Percentiles rank a stretch among this genome's conserved stretches.
These are phyloP conservation scores for Prunella himalayana DNA, from an alignment of 2,113 vertebrate genomes.

Conservation along the genomic window DNA sequence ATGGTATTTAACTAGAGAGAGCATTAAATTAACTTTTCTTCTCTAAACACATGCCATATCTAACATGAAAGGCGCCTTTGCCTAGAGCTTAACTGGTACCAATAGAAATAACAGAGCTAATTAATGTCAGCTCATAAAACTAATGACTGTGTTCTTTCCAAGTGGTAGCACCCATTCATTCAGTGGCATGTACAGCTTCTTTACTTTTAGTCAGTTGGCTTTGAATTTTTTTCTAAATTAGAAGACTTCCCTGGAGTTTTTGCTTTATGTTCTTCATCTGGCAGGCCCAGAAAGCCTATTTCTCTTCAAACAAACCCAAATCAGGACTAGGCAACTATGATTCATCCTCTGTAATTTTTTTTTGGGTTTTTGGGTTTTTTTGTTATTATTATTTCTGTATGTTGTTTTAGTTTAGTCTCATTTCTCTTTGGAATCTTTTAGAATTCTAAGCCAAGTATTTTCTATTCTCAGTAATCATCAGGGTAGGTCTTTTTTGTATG, in stretches of 20 bases:
- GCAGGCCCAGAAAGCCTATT: not conserved
- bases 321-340: not conserved
- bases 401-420: not conserved
- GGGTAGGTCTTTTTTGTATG: not conserved
- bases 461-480: not conserved
- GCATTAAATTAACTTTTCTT: conserved; percentile 4
- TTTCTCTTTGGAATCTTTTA: not conserved
- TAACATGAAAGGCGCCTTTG: conserved; percentile 20
- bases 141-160: conserved; percentile 4
- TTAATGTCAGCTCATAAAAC: conserved; percentile 31
- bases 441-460: not conserved
- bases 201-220: not conserved
- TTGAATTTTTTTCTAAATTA: not conserved
- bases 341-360: not conserved
- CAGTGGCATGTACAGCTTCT: not conserved
- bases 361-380: too few relatives aligned
- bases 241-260: not conserved
- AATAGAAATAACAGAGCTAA: not conserved
- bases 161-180: not conserved
- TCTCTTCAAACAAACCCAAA: not conserved
- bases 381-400: not conserved
- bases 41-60: not conserved
- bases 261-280: not conserved
- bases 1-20: not conserved
- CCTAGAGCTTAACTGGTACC: not conserved